Evolutionary conservation across 1,140 invertebrate genomes (phyloP), one percentile per base, ranked within the genome.

Genomic region (Drosophila sechellia): DNA sequence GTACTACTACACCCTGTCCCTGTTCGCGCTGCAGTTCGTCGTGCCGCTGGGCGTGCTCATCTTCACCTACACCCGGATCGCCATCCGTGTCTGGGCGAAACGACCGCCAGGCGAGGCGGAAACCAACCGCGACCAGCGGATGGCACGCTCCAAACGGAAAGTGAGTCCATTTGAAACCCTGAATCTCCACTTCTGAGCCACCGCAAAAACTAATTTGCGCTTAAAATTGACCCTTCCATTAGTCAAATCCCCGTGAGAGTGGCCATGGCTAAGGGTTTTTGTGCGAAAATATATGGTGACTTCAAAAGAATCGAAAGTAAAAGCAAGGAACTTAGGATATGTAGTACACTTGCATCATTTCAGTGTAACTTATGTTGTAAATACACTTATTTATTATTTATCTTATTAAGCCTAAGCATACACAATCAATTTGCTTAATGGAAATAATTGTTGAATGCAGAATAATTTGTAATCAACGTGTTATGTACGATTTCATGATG

Each of bases 111-210:
- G 97, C 0, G 97, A 98, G 92, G 97, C 97, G 0, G 95, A 98
- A 90, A 95, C 96, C 76, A 94, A 94, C 13, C 92, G 97, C 40
- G 97, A 98, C 92, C 94, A 95, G 75, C 93, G 96, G 52, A 96
- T 98, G 93, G 96, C 96, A 2, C 94, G 95, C 63, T 97, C 97
- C 0, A 98, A 98, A 91, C 94, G 96, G 93, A 98, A 98, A 96
- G 97, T 98, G 94, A 94, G 92, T 89, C 66, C 10, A 34, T 31
- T 22, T 5, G 3, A 2, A 37, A 4, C 20, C 15, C 3, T 8
- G 1, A n/a, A 13, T 37, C 11, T 15, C 31, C 22, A 1, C 31
- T 52, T 55, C 57, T 10, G 25, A 37, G 20, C 20, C 35, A 89
- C 83, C 83, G 58, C 83, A 87, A 87, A 87, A 87, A 89, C 79